Evolutionary conservation across 2,113 vertebrate species (phyloP).

Genomic region (Cynocephalus volans): DNA sequence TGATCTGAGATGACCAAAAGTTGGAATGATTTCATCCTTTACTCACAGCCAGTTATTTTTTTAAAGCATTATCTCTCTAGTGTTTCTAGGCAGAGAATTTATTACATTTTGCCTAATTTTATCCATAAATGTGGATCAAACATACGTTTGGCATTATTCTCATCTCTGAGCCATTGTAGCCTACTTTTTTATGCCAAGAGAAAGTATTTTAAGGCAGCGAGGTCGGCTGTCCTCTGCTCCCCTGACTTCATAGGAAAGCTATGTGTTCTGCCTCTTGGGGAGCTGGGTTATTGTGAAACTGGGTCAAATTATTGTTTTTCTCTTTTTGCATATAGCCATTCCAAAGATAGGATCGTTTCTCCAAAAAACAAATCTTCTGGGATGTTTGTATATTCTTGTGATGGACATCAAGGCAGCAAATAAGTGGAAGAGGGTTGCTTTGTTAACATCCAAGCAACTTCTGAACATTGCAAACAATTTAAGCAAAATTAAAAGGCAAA

Average conservation of each 20-base stretch:
- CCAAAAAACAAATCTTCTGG: neutral
- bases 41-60: neutral
- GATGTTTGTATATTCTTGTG: neutral
- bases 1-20: neutral
- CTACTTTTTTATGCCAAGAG: slow-evolving; percentile 43
- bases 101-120: slow-evolving; percentile 6
- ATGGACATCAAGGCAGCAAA: no score
- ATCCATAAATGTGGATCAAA: neutral
- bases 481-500: slow-evolving; percentile 2
- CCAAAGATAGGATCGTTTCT: slow-evolving; percentile 60
- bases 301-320: slow-evolving; percentile 86
- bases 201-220: slow-evolving; percentile 49
- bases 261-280: neutral
- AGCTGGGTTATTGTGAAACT: slow-evolving; percentile 79
- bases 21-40: neutral
- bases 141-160: neutral
- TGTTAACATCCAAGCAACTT: neutral
- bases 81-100: neutral
- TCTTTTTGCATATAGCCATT: slow-evolving; percentile 71
- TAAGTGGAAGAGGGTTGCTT: neutral
- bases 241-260: slow-evolving; percentile 65
- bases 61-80: neutral
- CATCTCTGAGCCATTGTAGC: neutral
- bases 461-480: neutral
- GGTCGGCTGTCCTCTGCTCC: slow-evolving; percentile 70